A percentile compares a stretch with the other conserved stretches of the same genome.
These are phyloP conservation scores for Agrypnus murinus DNA, from an alignment of 2,888 invertebrate genomes.

Conservation along the genomic window DNA sequence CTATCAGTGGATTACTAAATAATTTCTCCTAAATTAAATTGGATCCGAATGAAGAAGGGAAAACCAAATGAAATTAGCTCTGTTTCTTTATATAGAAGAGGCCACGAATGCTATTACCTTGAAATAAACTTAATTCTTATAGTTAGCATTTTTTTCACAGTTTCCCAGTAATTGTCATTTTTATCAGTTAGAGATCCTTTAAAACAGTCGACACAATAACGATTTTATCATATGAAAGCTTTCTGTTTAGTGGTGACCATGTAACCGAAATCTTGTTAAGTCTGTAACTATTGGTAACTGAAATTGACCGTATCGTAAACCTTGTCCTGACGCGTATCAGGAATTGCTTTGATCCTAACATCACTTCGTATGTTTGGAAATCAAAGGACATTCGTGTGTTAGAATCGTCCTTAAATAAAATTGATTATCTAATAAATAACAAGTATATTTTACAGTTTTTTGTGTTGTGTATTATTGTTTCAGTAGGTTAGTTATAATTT, in stretches of 20 bases:
- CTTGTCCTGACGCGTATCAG: background rate
- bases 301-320: slow-evolving; percentile 12
- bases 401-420: no score
- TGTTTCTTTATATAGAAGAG: background rate
- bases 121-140: no score
- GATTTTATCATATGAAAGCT: slow-evolving; percentile 11
- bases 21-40: slow-evolving; percentile 18
- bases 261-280: slow-evolving; percentile 8
- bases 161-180: no score
- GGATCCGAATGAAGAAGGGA: background rate
- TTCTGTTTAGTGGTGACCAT: slow-evolving; percentile 5
- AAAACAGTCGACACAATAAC: background rate
- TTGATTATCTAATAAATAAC: no score
- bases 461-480: no score
- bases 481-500: no score
- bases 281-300: slow-evolving; percentile 26
- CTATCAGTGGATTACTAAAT: background rate
- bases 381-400: no score
- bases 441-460: no score
- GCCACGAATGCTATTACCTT: no score
- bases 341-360: background rate
- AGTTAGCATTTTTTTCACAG: no score
- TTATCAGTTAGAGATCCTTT: background rate
- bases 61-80: background rate
- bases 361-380: no score